Conservation (phyloP, 2,797 vertebrate genomes). For the Falco rusticolus region DNA sequence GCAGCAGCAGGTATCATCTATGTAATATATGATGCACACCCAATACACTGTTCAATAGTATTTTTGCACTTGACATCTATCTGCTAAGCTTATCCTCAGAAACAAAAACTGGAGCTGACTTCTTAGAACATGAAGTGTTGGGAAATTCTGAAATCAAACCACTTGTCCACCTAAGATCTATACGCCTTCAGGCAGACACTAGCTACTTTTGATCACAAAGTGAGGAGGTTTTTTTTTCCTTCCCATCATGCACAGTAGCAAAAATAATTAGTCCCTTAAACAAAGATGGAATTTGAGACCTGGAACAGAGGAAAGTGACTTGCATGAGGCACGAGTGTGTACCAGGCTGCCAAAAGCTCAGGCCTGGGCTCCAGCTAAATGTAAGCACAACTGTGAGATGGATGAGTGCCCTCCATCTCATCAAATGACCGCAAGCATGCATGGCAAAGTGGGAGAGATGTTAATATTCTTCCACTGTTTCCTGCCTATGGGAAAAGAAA, state of each 20-base stretch:
- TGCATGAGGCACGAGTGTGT: accelerated
- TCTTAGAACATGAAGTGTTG: background rate
- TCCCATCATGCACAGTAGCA: background rate
- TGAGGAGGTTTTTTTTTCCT: background rate
- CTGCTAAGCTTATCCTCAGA: background rate
- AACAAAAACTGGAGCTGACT: background rate
- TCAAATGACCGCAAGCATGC: accelerated
- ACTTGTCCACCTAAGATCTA: background rate
- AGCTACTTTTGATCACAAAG: background rate
- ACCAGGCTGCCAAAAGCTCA: background rate
- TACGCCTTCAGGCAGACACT: background rate
- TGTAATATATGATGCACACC: background rate
- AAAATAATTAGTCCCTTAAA: background rate
- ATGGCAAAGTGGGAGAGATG: background rate
- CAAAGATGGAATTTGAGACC: background rate
- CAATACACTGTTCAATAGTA: background rate
- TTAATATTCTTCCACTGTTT: background rate
- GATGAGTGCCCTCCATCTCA: background rate
- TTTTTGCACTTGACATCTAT: background rate
- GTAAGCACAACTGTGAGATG: background rate
- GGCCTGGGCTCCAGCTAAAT: background rate
- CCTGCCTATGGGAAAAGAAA: background rate
- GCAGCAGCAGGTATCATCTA: background rate
- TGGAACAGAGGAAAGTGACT: background rate
- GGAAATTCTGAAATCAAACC: background rate